phyloP scores from a whole-genome alignment of 2,113 vertebrate genomes.

The Erythrolamprus reginae region DNA sequence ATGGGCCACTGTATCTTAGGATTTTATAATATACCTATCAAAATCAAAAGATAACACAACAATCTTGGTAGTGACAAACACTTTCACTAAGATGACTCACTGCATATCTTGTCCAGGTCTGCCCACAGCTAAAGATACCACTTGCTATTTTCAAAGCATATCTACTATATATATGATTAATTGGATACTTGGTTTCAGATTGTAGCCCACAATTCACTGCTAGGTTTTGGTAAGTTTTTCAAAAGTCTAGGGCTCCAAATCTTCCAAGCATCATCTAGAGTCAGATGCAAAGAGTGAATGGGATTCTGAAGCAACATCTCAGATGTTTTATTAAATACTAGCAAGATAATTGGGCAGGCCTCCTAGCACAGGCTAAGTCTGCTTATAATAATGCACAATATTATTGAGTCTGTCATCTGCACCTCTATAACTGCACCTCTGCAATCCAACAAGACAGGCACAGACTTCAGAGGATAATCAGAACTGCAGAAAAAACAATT shows the following conservation, averaged over 20 bases:
- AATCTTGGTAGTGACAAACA: not conserved
- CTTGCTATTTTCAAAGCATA: not conserved
- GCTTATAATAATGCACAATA: not conserved
- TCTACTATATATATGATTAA: not conserved
- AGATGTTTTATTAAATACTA: not conserved
- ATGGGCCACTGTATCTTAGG: not conserved
- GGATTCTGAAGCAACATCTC: not conserved
- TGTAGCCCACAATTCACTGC: not conserved
- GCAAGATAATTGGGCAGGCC: not conserved
- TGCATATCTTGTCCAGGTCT: not conserved
- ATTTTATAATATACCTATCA: not conserved
- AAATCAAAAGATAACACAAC: not conserved
- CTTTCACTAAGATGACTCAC: not conserved
- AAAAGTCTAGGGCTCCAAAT: not conserved
- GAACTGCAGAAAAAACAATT: too few relatives aligned
- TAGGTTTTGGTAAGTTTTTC: not conserved
- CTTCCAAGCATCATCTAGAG: not conserved
- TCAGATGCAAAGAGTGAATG: not conserved
- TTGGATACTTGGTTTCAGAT: not conserved
- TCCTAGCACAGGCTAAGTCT: not conserved
- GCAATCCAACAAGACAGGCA: too few relatives aligned
- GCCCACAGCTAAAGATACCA: not conserved
- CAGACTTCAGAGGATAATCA: too few relatives aligned
- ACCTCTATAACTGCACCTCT: too few relatives aligned
- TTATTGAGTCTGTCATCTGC: too few relatives aligned